Base-by-base conservation (phyloP, 2,888 invertebrate genomes). In the Suillia variegata region DNA sequence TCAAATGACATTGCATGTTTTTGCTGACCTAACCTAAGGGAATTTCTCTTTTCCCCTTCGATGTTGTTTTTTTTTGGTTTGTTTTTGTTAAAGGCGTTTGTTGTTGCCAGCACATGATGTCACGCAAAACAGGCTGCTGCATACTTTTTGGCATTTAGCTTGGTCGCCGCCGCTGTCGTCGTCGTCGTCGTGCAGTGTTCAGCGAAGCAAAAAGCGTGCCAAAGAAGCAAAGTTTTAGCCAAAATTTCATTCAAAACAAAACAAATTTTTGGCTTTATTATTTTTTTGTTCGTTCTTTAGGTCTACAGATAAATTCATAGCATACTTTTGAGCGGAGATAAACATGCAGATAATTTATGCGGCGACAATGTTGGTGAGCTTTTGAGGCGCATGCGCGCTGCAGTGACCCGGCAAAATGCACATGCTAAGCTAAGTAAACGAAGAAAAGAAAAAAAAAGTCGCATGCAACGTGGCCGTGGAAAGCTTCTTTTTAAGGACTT, bases 21-120 rank as follows among this genome's bases (percentile, higher is more conserved):
- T 62, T 58, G n/a, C n/a, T 61, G 61, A 62, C 58, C 62, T 58
- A 62, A 59, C 59, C 61, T 53, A 55, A 61, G 49, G 55, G 45
- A 53, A 53, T 49, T 51, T 18, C 42, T n/a, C n/a, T n/a, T 56
- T 56, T 52, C 17, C 42, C 26, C 34, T 18, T 18, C 49, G n/a
- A n/a, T n/a, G n/a, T n/a, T n/a, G n/a, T n/a, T n/a, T n/a, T n/a
- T n/a, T n/a, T n/a, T n/a, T n/a, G n/a, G n/a, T n/a, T n/a, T n/a
- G n/a, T n/a, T n/a, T n/a, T n/a, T n/a, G n/a, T n/a, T n/a, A n/a
- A n/a, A n/a, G n/a, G n/a, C n/a, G n/a, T n/a, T n/a, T n/a, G n/a
- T n/a, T n/a, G n/a, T n/a, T n/a, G n/a, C n/a, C n/a, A n/a, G n/a
- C n/a, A 3, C 45, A 4, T 17, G 20, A 20, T 13, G 45, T 45